These are phyloP conservation scores for Zaprionus kolodkinae DNA, from an alignment of 1,140 invertebrate species.

Conservation along the genomic window DNA sequence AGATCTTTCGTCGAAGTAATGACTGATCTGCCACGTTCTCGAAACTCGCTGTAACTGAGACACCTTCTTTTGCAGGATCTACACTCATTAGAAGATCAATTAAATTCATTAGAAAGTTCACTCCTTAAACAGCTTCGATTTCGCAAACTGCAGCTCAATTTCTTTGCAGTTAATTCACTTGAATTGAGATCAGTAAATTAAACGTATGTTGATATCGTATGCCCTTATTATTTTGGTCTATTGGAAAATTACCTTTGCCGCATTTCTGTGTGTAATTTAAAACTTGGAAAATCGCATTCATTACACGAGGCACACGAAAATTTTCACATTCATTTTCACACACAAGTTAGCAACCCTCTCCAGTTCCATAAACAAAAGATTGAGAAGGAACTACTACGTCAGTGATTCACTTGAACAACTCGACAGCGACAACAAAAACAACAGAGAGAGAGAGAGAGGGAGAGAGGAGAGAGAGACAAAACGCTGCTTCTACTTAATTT, in stretches of 20 bases:
- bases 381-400: slow-evolving; percentile 45
- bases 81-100: too few species aligned
- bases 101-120: too few species aligned
- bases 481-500: slow-evolving; percentile 64
- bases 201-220: slow-evolving; percentile 17
- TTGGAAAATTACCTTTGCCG: slow-evolving; percentile 45
- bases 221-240: neutral
- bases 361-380: slow-evolving; percentile 13
- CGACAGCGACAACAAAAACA: slow-evolving; percentile 39
- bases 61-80: too few species aligned
- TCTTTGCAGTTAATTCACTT: neutral
- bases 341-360: slow-evolving; percentile 1
- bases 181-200: slow-evolving; percentile 8
- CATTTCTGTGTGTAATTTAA: slow-evolving; percentile 56
- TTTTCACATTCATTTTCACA: slow-evolving; percentile 44
- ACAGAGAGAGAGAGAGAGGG: slow-evolving; percentile 18
- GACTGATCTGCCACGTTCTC: too few species aligned
- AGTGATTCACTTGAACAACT: slow-evolving; percentile 62
- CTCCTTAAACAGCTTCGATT: neutral
- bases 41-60: too few species aligned
- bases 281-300: slow-evolving; percentile 60
- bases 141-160: neutral
- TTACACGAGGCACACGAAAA: slow-evolving; percentile 32
- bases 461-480: neutral
- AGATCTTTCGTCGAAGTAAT: too few species aligned